Base-by-base conservation (phyloP, 2,888 invertebrate genomes). In the Chrysolina americana region DNA sequence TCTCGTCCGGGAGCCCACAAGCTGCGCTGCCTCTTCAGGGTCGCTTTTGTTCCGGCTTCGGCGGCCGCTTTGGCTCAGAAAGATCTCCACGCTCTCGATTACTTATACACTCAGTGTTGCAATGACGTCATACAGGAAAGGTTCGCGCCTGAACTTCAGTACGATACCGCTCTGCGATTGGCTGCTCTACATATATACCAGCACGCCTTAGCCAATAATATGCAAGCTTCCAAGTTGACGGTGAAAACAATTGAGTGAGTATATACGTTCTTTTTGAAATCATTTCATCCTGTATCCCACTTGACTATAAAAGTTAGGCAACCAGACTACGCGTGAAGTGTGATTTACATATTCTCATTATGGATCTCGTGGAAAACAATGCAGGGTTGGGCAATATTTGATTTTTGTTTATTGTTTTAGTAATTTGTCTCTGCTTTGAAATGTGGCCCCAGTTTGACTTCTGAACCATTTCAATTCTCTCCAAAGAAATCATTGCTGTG, bases 71-170 rank as follows among this genome's bases (percentile, higher is more conserved):
- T 97, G 68, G 94, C 96, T 0, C 94, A 95, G 86, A 91, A 92
- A 80, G 97, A 97, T 89, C 91, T 95, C 15, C 93, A 94, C 21
- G 95, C 96, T 0, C 91, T 98, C 83, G 97, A 98, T 88, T 97
- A 97, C 88, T 91, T 97, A 47, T 97, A 95, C 89, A 91, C 93
- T 87, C 97, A 97, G 89, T 96, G 97, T 88, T 96, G 97, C 87
- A 97, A 97, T 86, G 98, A 98, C 88, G 96, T 98, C 15, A 94
- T 96, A 0, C 95, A 96, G 85, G 97, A 97, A 85, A 88, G 97
- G 75, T 97, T 96, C 87, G 94, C 96, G 0, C 96, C 96, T 0
- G 97, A 98, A 85, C 90, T 98, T 80, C 94, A 94, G 85, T 95
- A 96, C 56, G 97, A 98, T 82, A 94, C 95, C 21, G 96, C 96